Evolutionary conservation across 1,140 invertebrate genomes (phyloP), one percentile per base, ranked within the genome.

Genomic region (Rhopalosiphum padi): DNA sequence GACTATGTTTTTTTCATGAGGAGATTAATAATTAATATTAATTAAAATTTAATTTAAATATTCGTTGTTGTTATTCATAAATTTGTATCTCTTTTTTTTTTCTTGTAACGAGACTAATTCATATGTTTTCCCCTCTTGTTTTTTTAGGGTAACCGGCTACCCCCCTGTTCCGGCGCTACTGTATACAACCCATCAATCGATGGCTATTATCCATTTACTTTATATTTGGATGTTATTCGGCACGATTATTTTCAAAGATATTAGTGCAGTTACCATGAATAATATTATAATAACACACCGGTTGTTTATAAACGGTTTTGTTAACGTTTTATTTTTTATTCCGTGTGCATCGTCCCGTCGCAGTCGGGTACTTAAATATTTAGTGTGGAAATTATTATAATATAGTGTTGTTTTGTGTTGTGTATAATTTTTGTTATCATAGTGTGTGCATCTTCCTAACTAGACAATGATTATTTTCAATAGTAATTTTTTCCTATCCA

Each of bases 391-490:
- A 48, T 88, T 88, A 88, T 88, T n/a, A 48, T 88, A 88, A 48
- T 88, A 88, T 51, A 35, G 23, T 30, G 30, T 30, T 48, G 30
- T 87, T 87, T 88, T 51, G 18, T 22, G 21, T 51, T 51, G 21
- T 88, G 15, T 46, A 86, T 86, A 86, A 15, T 90, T 90, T 90
- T 41, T 41, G 88, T 90, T 55, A 55, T 55, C 88, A 55, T 41
- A 37, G 9, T 5, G 37, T 60, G 51, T 60, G 37, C 11, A 41
- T 90, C 88, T 55, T 90, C 23, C 35, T 25, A 41, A 90, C 53
- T 60, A 55, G 37, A 55, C 18, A 37, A 90, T 41, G 11, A 90
- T 90, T 55, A 41, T 90, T 55, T 37, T 55, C 87, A 55, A 90
- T 25, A 55, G 88, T 18, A 43, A 8, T 55, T 55, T 41, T 51